Conservation (phyloP, 2,797 vertebrate species). For the Epinephelus awoara region DNA sequence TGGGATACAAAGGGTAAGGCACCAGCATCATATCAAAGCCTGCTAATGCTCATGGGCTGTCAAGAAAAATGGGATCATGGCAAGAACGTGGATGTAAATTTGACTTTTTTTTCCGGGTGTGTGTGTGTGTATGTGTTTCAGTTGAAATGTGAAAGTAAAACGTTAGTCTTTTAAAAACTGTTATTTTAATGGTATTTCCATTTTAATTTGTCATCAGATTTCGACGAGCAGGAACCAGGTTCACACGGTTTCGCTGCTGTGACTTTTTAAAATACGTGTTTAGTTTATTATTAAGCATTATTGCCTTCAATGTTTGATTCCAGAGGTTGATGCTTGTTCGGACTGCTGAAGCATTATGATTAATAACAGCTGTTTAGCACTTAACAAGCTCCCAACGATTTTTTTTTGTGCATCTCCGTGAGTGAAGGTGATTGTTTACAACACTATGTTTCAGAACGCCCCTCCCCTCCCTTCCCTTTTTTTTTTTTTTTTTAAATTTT, state of each 20-base stretch:
- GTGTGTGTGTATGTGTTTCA: slow-evolving; percentile 61
- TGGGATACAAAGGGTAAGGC: slow-evolving; percentile 77
- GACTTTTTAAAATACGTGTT: slow-evolving; percentile 60
- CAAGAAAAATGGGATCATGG: slow-evolving; percentile 68
- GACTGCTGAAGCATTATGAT: slow-evolving; percentile 77
- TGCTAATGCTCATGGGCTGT: slow-evolving; percentile 65
- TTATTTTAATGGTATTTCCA: slow-evolving; percentile 68
- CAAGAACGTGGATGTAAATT: slow-evolving; percentile 78
- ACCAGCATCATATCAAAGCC: slow-evolving; percentile 78
- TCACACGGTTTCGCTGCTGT: slow-evolving; percentile 69
- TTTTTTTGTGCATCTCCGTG: slow-evolving; percentile 68
- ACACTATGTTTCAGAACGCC: slow-evolving; percentile 70
- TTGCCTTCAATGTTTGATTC: slow-evolving; percentile 79
- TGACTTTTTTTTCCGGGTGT: slow-evolving; percentile 37
- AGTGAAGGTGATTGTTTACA: slow-evolving; percentile 87
- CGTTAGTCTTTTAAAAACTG: slow-evolving; percentile 64
- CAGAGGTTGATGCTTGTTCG: slow-evolving; percentile 80
- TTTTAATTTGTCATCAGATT: slow-evolving; percentile 65
- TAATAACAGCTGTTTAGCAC: slow-evolving; percentile 77
- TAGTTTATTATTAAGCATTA: slow-evolving; percentile 72
- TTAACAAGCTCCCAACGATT: slow-evolving; percentile 74
- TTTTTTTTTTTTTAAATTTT: not conserved
- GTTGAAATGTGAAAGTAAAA: slow-evolving; percentile 83
- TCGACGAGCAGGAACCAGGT: slow-evolving; percentile 66
- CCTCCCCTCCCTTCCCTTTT: slow-evolving; percentile 10